Evolutionary conservation across 2,113 vertebrate genomes (phyloP), one percentile per base, ranked within the genome.

Genomic region (Oreochromis spilurus): DNA sequence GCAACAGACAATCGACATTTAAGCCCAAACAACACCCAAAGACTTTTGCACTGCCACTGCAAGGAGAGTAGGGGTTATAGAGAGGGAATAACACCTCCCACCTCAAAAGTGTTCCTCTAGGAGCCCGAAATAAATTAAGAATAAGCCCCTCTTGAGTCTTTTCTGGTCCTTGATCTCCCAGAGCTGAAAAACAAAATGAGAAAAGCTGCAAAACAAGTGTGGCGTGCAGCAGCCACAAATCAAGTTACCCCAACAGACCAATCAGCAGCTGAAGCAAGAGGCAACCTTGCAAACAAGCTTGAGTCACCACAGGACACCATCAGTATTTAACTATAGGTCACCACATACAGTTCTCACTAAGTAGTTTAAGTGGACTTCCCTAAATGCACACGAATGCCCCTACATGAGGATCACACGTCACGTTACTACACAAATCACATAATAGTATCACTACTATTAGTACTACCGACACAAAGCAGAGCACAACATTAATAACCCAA

Each of bases 401-500:
- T 24, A 24, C 38, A 43, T 17, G 2, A 45, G 67, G 5, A 7
- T 72, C 40, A 72, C 65, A 26, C 0, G 3, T 70, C n/a, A 70
- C 5, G 24, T 43, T 43, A 9, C 38, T 26, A 26, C 65, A 70
- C 65, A 43, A 14, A 16, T 48, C 67, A 26, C 67, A 72, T 17
- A 48, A 72, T 29, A 17, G 67, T 48, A 7, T 29, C 67, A 72
- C 60, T 38, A 13, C 31, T 38, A 36, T 1, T 62, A 4, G 31
- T 70, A 4, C 21, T 16, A 70, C 38, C 0, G 8, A 45, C 40
- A 72, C 21, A 72, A 45, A 43, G 40, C 1, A 0, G 65, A 70
- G 1, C n/a, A 43, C 5, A 43, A 4, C 40, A 72, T 45, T 45
- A 26, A 72, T 45, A 72, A 72, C 45, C 13, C 40, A 26, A 72